phyloP scores from a whole-genome alignment of 2,888 invertebrate genomes.

The Diogma glabrata region DNA sequence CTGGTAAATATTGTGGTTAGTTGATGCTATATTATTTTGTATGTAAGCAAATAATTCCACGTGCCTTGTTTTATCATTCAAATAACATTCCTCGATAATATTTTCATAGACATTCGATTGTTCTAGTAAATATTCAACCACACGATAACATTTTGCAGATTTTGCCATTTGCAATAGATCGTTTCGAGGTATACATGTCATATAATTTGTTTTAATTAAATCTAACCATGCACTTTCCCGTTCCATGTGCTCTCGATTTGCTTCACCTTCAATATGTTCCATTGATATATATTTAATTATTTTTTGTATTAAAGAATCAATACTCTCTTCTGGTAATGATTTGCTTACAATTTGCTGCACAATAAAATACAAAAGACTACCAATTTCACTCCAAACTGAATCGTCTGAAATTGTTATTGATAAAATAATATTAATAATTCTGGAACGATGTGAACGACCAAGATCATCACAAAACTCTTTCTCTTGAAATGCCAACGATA shows the following conservation, averaged over 20 bases:
- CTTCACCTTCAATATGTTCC: conserved; percentile 32
- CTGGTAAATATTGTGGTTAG: conserved; percentile 36
- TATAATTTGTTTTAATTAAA: conserved; percentile 48
- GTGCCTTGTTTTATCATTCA: conserved; percentile 48
- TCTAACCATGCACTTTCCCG: conserved; percentile 63
- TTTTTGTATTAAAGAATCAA: conserved; percentile 43
- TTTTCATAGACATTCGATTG: conserved; percentile 43
- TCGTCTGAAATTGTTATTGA: conserved; percentile 58
- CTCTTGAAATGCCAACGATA: conserved; percentile 75
- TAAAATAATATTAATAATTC: conserved; percentile 66
- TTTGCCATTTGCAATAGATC: conserved; percentile 49
- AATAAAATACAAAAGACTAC: conserved; percentile 51
- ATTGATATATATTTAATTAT: conserved; percentile 48
- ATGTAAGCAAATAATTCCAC: conserved; percentile 49
- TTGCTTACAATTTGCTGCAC: conserved; percentile 48
- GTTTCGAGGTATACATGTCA: conserved; percentile 45
- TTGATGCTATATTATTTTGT: conserved; percentile 34
- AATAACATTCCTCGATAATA: conserved; percentile 47
- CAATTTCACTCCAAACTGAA: conserved; percentile 45
- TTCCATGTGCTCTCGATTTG: conserved; percentile 46
- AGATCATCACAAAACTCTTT: conserved; percentile 63
- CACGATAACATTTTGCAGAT: conserved; percentile 54
- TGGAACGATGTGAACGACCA: conserved; percentile 57
- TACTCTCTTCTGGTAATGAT: conserved; percentile 31
- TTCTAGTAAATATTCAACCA: conserved; percentile 59